These are phyloP conservation scores for Venturia canescens DNA, from an alignment of 1,140 invertebrate species.

Conservation along the genomic window DNA sequence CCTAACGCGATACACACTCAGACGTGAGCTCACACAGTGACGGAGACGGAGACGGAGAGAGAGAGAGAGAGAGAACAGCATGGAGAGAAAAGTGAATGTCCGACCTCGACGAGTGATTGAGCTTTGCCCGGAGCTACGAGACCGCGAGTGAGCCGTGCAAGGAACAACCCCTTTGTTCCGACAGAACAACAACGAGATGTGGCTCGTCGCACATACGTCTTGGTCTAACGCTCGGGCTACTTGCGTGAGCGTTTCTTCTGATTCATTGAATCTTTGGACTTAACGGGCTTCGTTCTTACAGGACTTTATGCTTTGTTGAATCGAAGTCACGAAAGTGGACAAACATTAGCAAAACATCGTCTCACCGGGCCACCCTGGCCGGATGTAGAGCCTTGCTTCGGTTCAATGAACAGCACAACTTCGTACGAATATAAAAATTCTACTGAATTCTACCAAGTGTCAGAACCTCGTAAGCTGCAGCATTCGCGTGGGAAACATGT, in stretches of 20 bases:
- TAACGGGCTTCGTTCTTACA: constrained; percentile 45
- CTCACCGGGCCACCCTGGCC: not conserved
- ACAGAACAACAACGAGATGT: constrained; percentile 12
- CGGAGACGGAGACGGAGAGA: not conserved
- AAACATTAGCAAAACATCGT: constrained; percentile 57
- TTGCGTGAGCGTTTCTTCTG: constrained; percentile 57
- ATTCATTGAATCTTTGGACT: constrained; percentile 70
- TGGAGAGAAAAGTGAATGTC: not conserved
- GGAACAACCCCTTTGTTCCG: constrained; percentile 39
- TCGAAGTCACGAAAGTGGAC: constrained; percentile 52
- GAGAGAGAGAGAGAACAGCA: not conserved
- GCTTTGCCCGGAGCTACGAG: constrained; percentile 25
- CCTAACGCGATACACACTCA: not conserved
- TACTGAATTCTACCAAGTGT: too few relatives aligned
- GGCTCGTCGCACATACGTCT: constrained; percentile 3
- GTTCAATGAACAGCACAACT: constrained; percentile 36
- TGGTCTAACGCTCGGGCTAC: not conserved
- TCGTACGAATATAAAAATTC: too few relatives aligned
- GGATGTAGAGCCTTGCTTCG: not conserved
- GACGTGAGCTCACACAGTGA: not conserved
- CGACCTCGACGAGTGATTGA: constrained; percentile 1
- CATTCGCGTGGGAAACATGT: too few relatives aligned
- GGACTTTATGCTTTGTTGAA: constrained; percentile 16
- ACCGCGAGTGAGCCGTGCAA: constrained; percentile 31
- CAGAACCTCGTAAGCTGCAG: too few relatives aligned